phyloP scores from a whole-genome alignment of 2,888 invertebrate species.

The Sipunculus nudus region DNA sequence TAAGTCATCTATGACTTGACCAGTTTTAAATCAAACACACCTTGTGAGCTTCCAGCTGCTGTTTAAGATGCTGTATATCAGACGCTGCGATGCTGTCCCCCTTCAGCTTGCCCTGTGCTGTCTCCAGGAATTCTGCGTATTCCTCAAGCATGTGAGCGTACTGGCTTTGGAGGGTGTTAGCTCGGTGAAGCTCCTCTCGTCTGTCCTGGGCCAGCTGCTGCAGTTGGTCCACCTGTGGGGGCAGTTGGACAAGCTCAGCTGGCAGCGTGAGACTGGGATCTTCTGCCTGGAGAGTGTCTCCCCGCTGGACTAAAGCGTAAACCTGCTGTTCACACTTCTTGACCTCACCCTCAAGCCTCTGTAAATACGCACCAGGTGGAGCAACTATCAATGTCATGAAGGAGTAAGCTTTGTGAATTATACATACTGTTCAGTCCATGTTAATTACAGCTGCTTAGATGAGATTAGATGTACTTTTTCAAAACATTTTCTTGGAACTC shows the following conservation, averaged over 20 bases:
- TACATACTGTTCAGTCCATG: too few species aligned
- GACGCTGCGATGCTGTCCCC: slow-evolving; percentile 44
- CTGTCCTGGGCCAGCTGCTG: slow-evolving; percentile 45
- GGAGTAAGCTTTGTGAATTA: too few species aligned
- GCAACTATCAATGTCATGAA: not conserved
- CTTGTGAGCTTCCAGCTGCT: slow-evolving; percentile 58
- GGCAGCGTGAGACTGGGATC: slow-evolving; percentile 49
- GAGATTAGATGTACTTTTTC: too few species aligned
- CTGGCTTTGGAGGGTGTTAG: slow-evolving; percentile 55
- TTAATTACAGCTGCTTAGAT: too few species aligned
- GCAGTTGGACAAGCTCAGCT: slow-evolving; percentile 50
- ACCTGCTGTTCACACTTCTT: slow-evolving; percentile 52
- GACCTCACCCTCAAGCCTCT: slow-evolving; percentile 53
- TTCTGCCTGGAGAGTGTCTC: slow-evolving; percentile 44
- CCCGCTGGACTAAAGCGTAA: slow-evolving; percentile 44
- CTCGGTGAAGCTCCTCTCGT: slow-evolving; percentile 46
- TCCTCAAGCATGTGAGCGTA: slow-evolving; percentile 61
- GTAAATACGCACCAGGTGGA: too few species aligned
- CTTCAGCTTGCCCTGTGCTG: slow-evolving; percentile 57
- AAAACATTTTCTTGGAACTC: too few species aligned
- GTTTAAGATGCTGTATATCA: slow-evolving; percentile 56
- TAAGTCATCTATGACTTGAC: too few species aligned
- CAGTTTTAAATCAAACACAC: too few species aligned
- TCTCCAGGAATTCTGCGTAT: slow-evolving; percentile 59
- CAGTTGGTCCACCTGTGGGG: slow-evolving; percentile 51